A percentile compares a stretch with the other conserved stretches of the same genome.
Conservation (phyloP, 2,888 invertebrate species). For the Nomada fucata region DNA sequence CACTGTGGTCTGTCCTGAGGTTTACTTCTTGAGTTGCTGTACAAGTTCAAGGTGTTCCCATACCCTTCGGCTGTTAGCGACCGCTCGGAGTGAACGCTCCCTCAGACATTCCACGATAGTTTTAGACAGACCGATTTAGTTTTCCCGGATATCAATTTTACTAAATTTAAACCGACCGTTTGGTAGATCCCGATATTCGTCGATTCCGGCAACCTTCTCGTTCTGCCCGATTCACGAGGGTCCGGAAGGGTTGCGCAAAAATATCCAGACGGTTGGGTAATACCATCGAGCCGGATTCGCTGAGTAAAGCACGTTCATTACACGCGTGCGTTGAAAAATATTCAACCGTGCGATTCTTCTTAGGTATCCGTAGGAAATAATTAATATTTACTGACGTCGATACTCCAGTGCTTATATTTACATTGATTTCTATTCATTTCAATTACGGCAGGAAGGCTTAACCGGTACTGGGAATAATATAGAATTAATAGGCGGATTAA, state of each 20-base stretch:
- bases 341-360: neutral
- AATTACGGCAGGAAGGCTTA: neutral
- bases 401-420: neutral
- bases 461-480: neutral
- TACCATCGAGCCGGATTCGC: too few species aligned
- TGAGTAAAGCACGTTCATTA: too few species aligned
- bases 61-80: neutral
- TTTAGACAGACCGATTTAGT: too few species aligned
- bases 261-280: too few species aligned
- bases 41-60: neutral
- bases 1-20: constrained; percentile 12
- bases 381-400: constrained; percentile 15
- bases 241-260: too few species aligned
- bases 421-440: neutral
- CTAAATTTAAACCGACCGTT: too few species aligned
- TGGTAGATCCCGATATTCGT: too few species aligned
- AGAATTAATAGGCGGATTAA: neutral
- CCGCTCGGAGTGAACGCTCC: neutral
- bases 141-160: too few species aligned
- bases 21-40: neutral
- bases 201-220: too few species aligned
- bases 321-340: neutral
- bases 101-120: too few species aligned
- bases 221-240: too few species aligned
- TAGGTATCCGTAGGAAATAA: neutral